Evolutionary conservation across 2,888 invertebrate genomes (phyloP).

Genomic region (Tinea semifulvella): DNA sequence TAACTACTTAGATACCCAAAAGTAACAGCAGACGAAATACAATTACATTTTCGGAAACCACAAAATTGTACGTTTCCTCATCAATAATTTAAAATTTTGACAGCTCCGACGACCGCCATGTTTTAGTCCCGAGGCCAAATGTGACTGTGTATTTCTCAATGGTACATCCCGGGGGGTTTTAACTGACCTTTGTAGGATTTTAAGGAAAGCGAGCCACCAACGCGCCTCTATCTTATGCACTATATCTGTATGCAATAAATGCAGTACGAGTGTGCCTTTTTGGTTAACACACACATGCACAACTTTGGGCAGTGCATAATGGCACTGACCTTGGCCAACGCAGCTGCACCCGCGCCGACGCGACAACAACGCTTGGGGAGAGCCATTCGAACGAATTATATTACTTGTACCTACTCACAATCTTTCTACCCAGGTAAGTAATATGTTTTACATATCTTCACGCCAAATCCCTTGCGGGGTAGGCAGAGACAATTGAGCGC

Average conservation of each 20-base stretch:
- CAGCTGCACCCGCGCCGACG: slow-evolving; percentile 41
- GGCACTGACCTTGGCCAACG: slow-evolving; percentile 55
- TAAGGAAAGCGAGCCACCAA: too few species aligned
- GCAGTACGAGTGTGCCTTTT: slow-evolving; percentile 12
- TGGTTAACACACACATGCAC: slow-evolving; percentile 7
- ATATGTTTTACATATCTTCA: too few species aligned
- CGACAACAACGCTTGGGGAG: slow-evolving; percentile 26
- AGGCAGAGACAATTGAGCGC: too few species aligned
- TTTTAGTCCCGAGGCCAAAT: not conserved
- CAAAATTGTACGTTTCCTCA: slow-evolving; percentile 3
- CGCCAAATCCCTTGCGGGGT: too few species aligned
- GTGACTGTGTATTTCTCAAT: not conserved
- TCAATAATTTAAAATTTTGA: slow-evolving; percentile 6
- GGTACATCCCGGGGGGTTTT: too few species aligned
- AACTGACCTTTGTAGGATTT: too few species aligned
- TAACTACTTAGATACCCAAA: too few species aligned
- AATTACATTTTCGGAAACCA: slow-evolving; percentile 1
- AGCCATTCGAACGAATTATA: slow-evolving; percentile 20
- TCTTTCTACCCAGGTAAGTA: too few species aligned
- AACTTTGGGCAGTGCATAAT: slow-evolving; percentile 56
- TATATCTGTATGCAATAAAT: too few species aligned
- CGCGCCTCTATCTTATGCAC: too few species aligned
- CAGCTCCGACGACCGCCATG: slow-evolving; percentile 6
- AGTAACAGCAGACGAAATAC: not conserved
- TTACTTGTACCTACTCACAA: too few species aligned